Evolutionary conservation across 23 tunicate genomes (phyloP).

Genomic region (Pegea sp.): DNA sequence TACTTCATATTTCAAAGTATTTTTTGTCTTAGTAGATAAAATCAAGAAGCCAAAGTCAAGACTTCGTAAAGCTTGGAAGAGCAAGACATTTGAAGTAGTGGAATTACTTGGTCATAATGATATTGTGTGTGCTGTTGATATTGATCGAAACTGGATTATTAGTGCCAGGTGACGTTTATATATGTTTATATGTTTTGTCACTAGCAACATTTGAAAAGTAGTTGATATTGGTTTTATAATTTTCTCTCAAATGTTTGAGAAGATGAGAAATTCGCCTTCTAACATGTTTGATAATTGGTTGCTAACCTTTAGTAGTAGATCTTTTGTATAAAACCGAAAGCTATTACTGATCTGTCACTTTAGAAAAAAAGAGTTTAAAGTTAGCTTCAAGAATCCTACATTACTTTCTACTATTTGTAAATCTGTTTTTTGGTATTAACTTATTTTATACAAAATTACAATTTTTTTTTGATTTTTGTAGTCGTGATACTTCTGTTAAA

Average conservation of each 20-base stretch:
- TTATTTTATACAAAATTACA: neutral
- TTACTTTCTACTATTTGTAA: neutral
- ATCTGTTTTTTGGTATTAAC: too few species aligned
- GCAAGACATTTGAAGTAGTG: slow-evolving; percentile 9
- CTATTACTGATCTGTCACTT: neutral
- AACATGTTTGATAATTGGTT: too few species aligned
- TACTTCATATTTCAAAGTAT: too few species aligned
- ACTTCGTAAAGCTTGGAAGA: slow-evolving; percentile 34
- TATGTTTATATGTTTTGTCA: too few species aligned
- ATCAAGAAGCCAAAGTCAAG: slow-evolving; percentile 3
- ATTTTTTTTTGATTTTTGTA: slow-evolving; percentile 2
- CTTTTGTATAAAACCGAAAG: too few species aligned
- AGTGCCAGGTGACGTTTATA: slow-evolving; percentile 95
- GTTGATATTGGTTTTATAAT: too few species aligned
- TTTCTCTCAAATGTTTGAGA: too few species aligned
- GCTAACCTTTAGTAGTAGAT: too few species aligned
- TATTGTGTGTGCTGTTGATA: slow-evolving; percentile 10
- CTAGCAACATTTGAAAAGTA: too few species aligned
- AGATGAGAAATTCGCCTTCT: too few species aligned
- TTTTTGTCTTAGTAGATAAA: slow-evolving; percentile 1
- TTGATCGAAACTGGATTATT: slow-evolving; percentile 19
- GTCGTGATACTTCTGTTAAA: slow-evolving; percentile 76
- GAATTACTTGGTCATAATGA: slow-evolving; percentile 55
- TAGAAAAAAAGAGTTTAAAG: neutral
- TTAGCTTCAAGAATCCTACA: neutral